Percentiles rank a stretch among this genome's conserved stretches.
Conservation (phyloP, 1,140 invertebrate species). For the Drosophila eugracilis region DNA sequence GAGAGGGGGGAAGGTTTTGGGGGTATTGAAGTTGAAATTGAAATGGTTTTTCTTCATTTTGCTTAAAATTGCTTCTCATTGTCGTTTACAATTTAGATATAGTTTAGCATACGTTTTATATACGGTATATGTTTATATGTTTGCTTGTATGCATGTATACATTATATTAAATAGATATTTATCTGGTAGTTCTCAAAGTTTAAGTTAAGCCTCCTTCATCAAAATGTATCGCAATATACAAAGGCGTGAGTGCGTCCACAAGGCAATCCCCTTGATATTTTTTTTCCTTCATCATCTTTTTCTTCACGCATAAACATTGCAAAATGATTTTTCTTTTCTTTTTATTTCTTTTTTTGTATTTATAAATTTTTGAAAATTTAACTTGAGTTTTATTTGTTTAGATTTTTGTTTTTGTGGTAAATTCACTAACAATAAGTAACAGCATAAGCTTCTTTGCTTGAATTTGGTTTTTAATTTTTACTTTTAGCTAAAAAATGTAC, state of each 20-base stretch:
- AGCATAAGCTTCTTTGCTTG: constrained; percentile 59
- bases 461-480: constrained; percentile 43
- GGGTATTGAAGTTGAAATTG: constrained; percentile 66
- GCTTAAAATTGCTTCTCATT: constrained; percentile 81
- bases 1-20: too few relatives aligned
- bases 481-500: constrained; percentile 69
- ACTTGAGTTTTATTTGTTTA: constrained; percentile 45
- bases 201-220: constrained; percentile 62
- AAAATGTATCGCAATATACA: constrained; percentile 60
- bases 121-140: constrained; percentile 48
- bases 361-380: constrained; percentile 56
- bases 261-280: constrained; percentile 33
- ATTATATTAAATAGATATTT: constrained; percentile 58
- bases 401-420: constrained; percentile 46
- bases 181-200: constrained; percentile 54
- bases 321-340: constrained; percentile 51
- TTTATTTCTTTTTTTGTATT: constrained; percentile 28
- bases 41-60: constrained; percentile 68
- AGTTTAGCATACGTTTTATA: constrained; percentile 60
- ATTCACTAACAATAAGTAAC: constrained; percentile 78
- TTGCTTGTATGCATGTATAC: constrained; percentile 43
- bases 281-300: too few relatives aligned
- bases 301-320: constrained; percentile 34
- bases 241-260: constrained; percentile 32
- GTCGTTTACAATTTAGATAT: constrained; percentile 69